Evolutionary conservation across 2,888 invertebrate genomes (phyloP).

Genomic region (Entomobrya multifasciata): DNA sequence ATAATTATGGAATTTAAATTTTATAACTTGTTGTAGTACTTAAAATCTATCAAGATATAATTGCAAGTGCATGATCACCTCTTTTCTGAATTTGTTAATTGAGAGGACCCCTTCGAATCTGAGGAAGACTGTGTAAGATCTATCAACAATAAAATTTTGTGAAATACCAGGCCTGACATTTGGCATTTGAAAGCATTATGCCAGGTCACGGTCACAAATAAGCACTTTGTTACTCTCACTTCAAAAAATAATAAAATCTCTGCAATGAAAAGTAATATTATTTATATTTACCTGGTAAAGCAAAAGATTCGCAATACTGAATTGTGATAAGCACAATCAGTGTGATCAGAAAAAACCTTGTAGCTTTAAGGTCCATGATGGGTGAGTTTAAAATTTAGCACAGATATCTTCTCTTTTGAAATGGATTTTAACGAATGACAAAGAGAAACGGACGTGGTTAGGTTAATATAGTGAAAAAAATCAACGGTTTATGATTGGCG

Average conservation of each 20-base stretch:
- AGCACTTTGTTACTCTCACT: not conserved
- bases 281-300: not conserved
- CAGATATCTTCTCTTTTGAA: too few relatives aligned
- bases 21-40: too few relatives aligned
- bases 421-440: too few relatives aligned
- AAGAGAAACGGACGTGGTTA: too few relatives aligned
- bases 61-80: too few relatives aligned
- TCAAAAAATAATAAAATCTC: too few relatives aligned
- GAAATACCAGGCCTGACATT: slow-evolving; percentile 14
- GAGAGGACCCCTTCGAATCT: not conserved
- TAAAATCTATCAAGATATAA: too few relatives aligned
- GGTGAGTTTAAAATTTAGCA: too few relatives aligned
- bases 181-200: not conserved
- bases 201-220: not conserved
- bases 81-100: too few relatives aligned
- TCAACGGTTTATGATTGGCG: too few relatives aligned
- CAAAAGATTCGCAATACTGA: not conserved
- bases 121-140: not conserved
- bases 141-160: slow-evolving; percentile 23
- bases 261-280: not conserved
- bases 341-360: not conserved
- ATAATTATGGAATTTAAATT: not conserved
- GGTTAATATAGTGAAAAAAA: too few relatives aligned
- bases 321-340: not conserved
- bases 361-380: too few relatives aligned